phyloP scores from a whole-genome alignment of 2,113 vertebrate genomes.

The Typhlomys cinereus region DNA sequence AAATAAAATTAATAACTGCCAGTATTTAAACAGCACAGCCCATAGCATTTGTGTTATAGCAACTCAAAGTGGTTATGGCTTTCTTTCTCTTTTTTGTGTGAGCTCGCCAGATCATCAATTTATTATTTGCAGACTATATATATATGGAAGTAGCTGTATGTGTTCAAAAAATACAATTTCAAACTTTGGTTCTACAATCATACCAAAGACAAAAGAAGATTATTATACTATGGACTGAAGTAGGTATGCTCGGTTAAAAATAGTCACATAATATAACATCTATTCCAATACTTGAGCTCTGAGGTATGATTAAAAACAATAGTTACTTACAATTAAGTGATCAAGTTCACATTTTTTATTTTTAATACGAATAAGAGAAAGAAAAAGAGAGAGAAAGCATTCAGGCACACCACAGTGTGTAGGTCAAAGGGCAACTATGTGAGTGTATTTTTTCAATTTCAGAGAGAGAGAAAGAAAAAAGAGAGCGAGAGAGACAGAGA shows the following conservation, averaged over 20 bases:
- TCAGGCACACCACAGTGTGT: too few relatives aligned
- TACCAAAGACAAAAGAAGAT: constrained; percentile 35
- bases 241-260: constrained; percentile 24
- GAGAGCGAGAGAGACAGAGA: too few relatives aligned
- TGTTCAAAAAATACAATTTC: background rate
- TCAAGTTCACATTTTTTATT: too few relatives aligned
- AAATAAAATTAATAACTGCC: background rate
- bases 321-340: too few relatives aligned
- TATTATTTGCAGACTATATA: background rate
- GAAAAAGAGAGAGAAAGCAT: too few relatives aligned
- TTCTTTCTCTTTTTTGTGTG: background rate
- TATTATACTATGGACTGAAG: background rate
- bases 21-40: background rate
- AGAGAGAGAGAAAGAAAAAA: too few relatives aligned
- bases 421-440: too few relatives aligned
- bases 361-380: too few relatives aligned
- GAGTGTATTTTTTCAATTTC: too few relatives aligned
- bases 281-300: background rate
- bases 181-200: constrained; percentile 13
- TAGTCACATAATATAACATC: background rate
- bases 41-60: background rate
- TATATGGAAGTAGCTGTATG: background rate
- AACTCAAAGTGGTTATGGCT: background rate
- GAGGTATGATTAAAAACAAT: background rate
- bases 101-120: constrained; percentile 32